Percentiles rank a stretch among this genome's conserved stretches.
Evolutionary conservation across 2,888 invertebrate genomes (phyloP).

Genomic region (Tipula helvola): DNA sequence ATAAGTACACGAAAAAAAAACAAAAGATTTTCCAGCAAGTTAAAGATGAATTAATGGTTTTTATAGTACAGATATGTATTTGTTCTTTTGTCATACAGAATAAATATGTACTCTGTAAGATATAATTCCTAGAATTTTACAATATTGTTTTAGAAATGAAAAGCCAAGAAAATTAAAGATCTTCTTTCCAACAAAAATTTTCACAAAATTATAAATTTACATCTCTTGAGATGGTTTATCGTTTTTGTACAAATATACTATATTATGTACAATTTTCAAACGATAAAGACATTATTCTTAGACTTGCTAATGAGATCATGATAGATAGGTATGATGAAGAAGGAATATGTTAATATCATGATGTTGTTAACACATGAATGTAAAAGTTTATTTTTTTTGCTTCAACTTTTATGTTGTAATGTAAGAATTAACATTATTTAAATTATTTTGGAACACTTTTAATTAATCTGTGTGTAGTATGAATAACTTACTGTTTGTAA

Average conservation of each 20-base stretch:
- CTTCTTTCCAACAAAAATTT: neutral
- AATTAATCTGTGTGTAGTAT: neutral
- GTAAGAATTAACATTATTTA: neutral
- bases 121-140: neutral
- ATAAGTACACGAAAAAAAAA: neutral
- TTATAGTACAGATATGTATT: neutral
- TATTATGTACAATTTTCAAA: neutral
- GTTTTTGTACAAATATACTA: neutral
- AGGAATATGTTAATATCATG: neutral
- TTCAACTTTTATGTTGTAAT: neutral
- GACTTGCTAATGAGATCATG: constrained; percentile 4
- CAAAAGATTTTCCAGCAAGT: neutral
- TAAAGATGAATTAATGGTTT: neutral
- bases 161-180: neutral
- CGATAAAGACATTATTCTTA: neutral
- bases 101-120: neutral
- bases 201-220: neutral
- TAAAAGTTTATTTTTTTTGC: neutral
- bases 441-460: neutral
- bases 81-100: neutral
- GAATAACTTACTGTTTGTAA: neutral
- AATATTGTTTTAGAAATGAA: neutral
- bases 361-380: neutral
- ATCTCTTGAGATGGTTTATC: neutral
- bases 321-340: neutral